Conservation (phyloP, 2,113 vertebrate species). For the Brachypteracias leptosomus region DNA sequence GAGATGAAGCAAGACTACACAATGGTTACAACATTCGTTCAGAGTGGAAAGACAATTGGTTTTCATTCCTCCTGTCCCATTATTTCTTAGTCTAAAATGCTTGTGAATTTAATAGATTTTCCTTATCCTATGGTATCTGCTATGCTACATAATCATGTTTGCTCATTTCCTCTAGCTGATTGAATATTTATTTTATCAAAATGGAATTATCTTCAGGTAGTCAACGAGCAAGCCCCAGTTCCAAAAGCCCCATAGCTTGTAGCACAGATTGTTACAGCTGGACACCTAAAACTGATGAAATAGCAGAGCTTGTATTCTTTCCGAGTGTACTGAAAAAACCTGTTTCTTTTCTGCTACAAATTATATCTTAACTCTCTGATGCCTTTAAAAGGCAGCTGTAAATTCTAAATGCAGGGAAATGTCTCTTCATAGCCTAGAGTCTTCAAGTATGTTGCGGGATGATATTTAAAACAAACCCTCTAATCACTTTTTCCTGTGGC, state of each 20-base stretch:
- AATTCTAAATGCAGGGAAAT: neutral
- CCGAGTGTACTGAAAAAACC: neutral
- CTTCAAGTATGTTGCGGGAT: neutral
- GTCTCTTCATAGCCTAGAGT: neutral
- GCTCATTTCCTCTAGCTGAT: neutral
- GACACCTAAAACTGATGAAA: neutral
- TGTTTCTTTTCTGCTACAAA: neutral
- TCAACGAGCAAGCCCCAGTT: neutral
- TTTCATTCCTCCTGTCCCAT: neutral
- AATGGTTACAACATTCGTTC: neutral
- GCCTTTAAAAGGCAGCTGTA: neutral
- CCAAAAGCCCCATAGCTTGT: neutral
- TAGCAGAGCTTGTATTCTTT: neutral
- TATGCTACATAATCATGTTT: neutral
- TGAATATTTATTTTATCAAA: constrained; percentile 14
- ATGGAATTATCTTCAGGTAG: neutral
- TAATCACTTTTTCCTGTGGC: neutral
- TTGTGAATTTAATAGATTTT: neutral
- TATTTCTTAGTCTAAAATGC: neutral
- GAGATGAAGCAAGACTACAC: neutral
- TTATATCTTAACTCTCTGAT: neutral
- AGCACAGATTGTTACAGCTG: accelerated
- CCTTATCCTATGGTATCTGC: neutral
- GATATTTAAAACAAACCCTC: neutral
- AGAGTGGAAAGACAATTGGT: neutral